Evolutionary conservation across 1,140 invertebrate genomes (phyloP), one percentile per base, ranked within the genome.

Genomic region (Ruditapes philippinarum): DNA sequence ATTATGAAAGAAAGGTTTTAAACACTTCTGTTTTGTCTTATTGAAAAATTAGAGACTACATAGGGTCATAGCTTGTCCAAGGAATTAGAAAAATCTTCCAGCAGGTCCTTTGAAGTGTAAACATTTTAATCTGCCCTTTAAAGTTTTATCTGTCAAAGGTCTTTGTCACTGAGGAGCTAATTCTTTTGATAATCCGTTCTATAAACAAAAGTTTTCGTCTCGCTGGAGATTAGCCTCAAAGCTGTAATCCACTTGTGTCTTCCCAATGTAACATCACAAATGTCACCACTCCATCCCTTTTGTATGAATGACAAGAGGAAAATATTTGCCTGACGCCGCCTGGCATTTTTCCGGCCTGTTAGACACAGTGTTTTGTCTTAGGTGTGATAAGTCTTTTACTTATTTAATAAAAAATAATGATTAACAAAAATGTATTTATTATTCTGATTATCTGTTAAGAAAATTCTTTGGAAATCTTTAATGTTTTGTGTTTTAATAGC

Each of bases 81-180:
- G 9, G 74, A 14, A 54, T 78, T 57, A 33, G 33, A 49, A 78
- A 45, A 78, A 78, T 57, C 49, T 54, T 12, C 70, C n/a, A 28
- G 3, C 74, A 19, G n/a, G 40, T 49, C n/a, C 31, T 78, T 54
- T 51, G 45, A 78, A 51, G 45, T 54, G 74, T 57, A 78, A 78
- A 78, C 49, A 54, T 54, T n/a, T n/a, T 78, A 78, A 78, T 78
- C 74, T 54, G n/a, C 19, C 74, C 25, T 78, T 78, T 54, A 51
- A 78, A 78, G 49, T n/a, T 78, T 78, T 78, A 78, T 78, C 74
- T 78, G 9, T 19, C 3, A 17, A 54, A 78, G 36, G 45, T 78
- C 74, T 49, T 51, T 78, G 42, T 51, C 11, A 54, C 31, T 31
- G 45, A 7, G 25, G 5, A 78, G 74, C 74, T 78, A 78, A 78